Conservation (phyloP, 2,797 vertebrate genomes). For the Potorous gilbertii region DNA sequence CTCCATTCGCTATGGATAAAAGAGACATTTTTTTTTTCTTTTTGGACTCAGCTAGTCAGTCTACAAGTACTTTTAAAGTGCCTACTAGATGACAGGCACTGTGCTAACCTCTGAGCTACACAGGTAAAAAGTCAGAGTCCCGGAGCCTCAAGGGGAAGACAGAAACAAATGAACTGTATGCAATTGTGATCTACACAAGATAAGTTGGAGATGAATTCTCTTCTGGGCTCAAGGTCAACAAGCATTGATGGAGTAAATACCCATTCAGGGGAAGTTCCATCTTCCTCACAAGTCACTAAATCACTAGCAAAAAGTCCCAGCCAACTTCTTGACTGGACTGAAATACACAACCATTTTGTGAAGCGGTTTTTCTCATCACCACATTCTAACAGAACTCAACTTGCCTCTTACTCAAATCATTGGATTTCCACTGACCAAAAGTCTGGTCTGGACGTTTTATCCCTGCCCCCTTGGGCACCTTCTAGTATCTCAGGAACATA, state of each 20-base stretch:
- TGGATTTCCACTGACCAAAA: background rate
- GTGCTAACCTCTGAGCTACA: background rate
- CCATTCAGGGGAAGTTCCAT: background rate
- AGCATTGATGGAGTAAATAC: background rate
- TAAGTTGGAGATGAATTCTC: background rate
- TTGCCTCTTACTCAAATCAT: background rate
- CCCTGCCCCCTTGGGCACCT: background rate
- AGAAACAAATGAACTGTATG: background rate
- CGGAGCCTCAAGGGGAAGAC: background rate
- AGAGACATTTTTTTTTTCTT: background rate
- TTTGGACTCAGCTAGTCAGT: background rate
- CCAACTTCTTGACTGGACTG: background rate
- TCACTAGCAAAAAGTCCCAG: background rate
- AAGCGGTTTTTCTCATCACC: background rate
- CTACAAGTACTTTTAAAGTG: background rate
- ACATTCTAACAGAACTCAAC: background rate
- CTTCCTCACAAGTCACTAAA: background rate
- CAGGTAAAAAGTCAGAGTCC: background rate
- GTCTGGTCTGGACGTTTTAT: background rate
- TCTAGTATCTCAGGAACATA: too few relatives aligned
- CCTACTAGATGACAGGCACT: background rate
- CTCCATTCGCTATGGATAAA: background rate
- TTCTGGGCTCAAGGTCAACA: background rate
- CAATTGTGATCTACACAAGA: background rate
- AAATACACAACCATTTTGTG: accelerated